Percentiles rank a stretch among this genome's conserved stretches.
Conservation (phyloP, 2,797 vertebrate species). For the Pteropus rufus region DNA sequence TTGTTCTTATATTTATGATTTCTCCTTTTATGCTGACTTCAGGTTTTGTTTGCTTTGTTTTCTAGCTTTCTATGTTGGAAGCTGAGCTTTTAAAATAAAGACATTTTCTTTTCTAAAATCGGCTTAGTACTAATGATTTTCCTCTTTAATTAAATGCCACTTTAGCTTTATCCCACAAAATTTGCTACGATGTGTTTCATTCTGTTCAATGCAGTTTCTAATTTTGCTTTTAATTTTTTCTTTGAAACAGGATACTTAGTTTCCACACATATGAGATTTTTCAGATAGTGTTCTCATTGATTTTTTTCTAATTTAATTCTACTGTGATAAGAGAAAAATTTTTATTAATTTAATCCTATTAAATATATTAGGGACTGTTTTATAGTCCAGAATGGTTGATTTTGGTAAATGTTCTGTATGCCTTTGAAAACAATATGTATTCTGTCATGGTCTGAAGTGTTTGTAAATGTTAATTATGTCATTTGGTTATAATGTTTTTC, state of each 20-base stretch:
- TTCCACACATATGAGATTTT: neutral
- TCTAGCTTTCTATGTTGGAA: neutral
- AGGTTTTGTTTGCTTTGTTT: neutral
- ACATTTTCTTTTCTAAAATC: neutral
- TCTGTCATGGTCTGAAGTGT: neutral
- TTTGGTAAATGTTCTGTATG: neutral
- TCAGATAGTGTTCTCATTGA: neutral
- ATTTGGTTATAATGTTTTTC: neutral
- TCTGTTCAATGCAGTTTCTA: neutral
- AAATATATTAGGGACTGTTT: neutral
- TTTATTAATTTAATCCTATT: neutral
- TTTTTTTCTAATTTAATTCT: neutral
- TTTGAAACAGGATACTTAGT: neutral
- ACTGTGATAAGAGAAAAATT: neutral
- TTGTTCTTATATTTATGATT: neutral
- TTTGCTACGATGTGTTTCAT: neutral
- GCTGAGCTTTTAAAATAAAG: neutral
- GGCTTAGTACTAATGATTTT: neutral
- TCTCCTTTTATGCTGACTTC: neutral
- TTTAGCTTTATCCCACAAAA: neutral
- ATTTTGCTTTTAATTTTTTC: neutral
- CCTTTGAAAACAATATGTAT: neutral
- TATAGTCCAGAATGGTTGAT: neutral
- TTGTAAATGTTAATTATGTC: neutral
- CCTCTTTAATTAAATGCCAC: neutral